Conservation (phyloP, 2,888 invertebrate species). For the Trichopoda pennipes region DNA sequence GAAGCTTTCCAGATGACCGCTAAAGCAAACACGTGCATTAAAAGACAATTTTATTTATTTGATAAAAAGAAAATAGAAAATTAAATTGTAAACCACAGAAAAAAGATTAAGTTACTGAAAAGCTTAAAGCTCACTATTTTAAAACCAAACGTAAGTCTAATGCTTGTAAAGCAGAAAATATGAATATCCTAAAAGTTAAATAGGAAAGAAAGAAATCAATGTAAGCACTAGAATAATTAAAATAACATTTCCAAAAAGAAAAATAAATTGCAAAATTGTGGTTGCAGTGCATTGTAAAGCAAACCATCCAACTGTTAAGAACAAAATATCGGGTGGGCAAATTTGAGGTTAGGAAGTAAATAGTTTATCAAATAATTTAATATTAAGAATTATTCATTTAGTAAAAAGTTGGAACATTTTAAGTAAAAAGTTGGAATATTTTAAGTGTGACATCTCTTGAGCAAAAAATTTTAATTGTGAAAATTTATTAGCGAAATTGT, state of each 20-base stretch:
- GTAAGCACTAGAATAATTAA: slow-evolving; percentile 1
- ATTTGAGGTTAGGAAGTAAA: no score
- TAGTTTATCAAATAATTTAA: no score
- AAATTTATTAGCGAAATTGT: no score
- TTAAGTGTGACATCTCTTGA: no score
- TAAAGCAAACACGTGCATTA: no score
- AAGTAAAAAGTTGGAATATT: no score
- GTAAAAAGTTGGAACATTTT: no score
- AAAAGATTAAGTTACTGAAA: slow-evolving; percentile 39
- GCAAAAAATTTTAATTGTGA: no score
- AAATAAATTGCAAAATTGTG: slow-evolving; percentile 28
- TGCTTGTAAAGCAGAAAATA: slow-evolving; percentile 1
- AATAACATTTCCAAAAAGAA: slow-evolving; percentile 1
- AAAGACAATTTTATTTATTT: no score
- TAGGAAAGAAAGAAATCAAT: background rate
- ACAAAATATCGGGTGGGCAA: background rate
- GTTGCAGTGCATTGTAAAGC: slow-evolving; percentile 14
- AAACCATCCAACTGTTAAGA: slow-evolving; percentile 39
- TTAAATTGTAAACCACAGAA: slow-evolving; percentile 43
- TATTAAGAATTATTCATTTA: no score
- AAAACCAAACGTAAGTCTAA: background rate
- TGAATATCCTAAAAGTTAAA: background rate
- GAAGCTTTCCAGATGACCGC: no score
- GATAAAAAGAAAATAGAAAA: background rate
- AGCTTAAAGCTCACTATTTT: slow-evolving; percentile 43